Base-by-base conservation (phyloP, 1,140 invertebrate species). In the Meteorus sp. region DNA sequence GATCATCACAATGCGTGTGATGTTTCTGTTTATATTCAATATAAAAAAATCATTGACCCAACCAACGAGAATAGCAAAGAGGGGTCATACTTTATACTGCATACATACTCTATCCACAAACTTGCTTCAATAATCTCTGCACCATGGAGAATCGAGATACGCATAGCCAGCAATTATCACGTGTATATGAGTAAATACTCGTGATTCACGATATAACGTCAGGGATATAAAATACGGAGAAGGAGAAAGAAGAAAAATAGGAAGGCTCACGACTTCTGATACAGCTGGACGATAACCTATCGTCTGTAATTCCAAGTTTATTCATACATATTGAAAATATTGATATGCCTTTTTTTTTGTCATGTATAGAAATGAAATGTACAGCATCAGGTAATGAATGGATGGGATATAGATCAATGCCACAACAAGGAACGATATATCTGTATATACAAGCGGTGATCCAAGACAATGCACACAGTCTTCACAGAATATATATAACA, bases 111-210 rank as follows among this genome's bases (percentile, higher is more conserved):
- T n/a, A n/a, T n/a, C 41, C 59, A 41, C 43, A 44, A 48, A 45
- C 52, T 41, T 56, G 50, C 48, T 53, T 50, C 52, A 56, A 51
- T 53, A 52, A 56, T 35, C n/a, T n/a, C n/a, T n/a, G n/a, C n/a
- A n/a, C n/a, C n/a, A n/a, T n/a, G n/a, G 44, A 48, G 45, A 51
- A n/a, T 33, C 51, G 60, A 62, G 62, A 65, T 66, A 71, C 62
- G 61, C 64, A 59, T 41, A 45, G 51, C 37, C 44, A 44, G 64
- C 64, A 71, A 74, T 73, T 73, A 74, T 61, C 66, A 64, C 55
- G 62, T 60, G n/a, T n/a, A n/a, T n/a, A n/a, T n/a, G 65, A 69
- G 69, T 68, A 72, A 73, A 74, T 74, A 73, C 66, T 48, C 60
- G 64, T 65, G 64, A 70, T 66, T 65, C 54, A 60, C 67, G 64